Base-by-base conservation (phyloP, 2,888 invertebrate genomes). In the Chrysomela aeneicollis region DNA sequence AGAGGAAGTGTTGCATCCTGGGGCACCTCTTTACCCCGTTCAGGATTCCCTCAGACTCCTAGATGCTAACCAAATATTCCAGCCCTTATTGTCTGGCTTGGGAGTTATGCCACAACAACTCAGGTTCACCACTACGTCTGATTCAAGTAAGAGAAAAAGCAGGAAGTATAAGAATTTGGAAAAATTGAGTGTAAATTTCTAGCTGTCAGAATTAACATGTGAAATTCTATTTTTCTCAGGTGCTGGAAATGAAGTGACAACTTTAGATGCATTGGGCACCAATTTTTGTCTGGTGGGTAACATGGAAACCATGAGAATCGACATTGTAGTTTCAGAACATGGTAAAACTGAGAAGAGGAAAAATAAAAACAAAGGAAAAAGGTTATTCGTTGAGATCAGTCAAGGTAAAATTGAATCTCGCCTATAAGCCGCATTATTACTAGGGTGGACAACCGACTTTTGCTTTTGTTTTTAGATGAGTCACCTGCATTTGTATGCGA, bases 21-120 rank as follows among this genome's bases (percentile, higher is more conserved):
- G 50, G 77, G 85, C 90, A 77, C 89, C 88, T 74, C 83, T 90
- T 66, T 91, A 90, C 81, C 90, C 91, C 42, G 89, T 93, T 84
- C 92, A 93, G 78, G 93, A 94, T 77, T 93, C 93, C 0, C 88
- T 93, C 17, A 87, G 91, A 81, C 84, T 97, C 62, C 86, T 97
- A 64, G 97, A 97, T 84, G 96, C 97, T 2, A 96, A 97, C 84
- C 87, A 95, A 54, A 95, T 96, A 76, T 96, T 96, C 83, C 95
- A 96, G 81, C 97, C 97, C 0, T 86, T 98, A 74, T 85, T 98
- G 15, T 90, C 92, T 0, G 93, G 94, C 65, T 85, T 97, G 32
- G 97, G 96, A 1, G 93, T 97, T 0, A 95, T 92, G 89, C 95
- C 94, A 1, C 92, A 94, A 76, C 94, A 95, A 83, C 89, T 96